Evolutionary conservation across 2,888 invertebrate species (phyloP), one percentile per base, ranked within the genome.

Genomic region (Conomelus anceps): DNA sequence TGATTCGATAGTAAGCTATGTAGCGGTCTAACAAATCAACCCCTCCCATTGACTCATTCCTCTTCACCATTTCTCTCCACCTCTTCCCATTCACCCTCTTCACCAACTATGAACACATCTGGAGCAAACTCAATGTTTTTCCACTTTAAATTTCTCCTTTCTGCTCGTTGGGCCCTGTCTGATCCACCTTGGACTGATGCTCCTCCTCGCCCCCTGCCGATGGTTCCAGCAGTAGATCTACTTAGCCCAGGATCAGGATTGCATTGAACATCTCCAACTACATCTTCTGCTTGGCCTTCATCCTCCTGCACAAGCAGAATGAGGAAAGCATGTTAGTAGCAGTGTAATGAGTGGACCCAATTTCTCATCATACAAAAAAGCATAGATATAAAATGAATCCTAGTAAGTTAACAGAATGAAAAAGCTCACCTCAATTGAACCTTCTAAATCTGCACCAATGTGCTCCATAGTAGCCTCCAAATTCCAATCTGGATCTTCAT

Each of bases 1-100:
- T 20, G 11, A 89, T 89, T 22, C 89, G 85, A 85, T 89, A 89
- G 23, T 89, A 89, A 17, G 86, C 89, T 22, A 89, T 89, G n/a
- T n/a, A n/a, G n/a, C n/a, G n/a, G 86, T 89, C 88, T 41, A 89
- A 86, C 22, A 86, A 29, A 41, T 89, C 41, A 17, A 89, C 85
- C 29, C 88, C 88, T 22, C 86, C 89, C 89, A 89, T 89, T 29
- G 85, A 29, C 85, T 86, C 85, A 41, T 89, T 89, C 63, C 63
- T 63, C 20, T 63, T n/a, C 4, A 4, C n/a, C 4, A 63, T n/a
- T 4, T n/a, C 63, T n/a, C 63, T n/a, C 3, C n/a, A 20, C 9
- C 17, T 17, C 34, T 17, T 3, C 34, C 17, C 13, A n/a, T n/a
- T n/a, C n/a, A n/a, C n/a, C n/a, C n/a, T n/a, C n/a, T 3, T 34